Evolutionary conservation across 2,888 invertebrate genomes (phyloP), one percentile per base, ranked within the genome.

Genomic region (Dusona sp.): DNA sequence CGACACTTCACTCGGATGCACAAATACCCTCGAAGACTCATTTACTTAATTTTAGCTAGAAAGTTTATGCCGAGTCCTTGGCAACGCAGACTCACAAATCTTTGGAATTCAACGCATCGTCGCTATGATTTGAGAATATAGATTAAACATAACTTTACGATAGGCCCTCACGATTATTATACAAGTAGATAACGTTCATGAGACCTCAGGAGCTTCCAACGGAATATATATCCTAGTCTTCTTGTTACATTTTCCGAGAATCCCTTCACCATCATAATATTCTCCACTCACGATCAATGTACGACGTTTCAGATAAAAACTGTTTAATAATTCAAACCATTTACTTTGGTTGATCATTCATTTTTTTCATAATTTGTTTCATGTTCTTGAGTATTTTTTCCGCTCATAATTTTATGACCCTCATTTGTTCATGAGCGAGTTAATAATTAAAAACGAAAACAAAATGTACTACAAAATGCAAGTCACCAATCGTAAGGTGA

Each of bases 81-180:
- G 51, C 36, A 65, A 38, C 13, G 42, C 38, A 22, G 64, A 68
- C 33, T 38, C 61, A 61, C 61, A 42, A 51, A 73, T 73, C 73
- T 74, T 70, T 70, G 42, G 65, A 82, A 79, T 84, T 79, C 64
- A 82, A 84, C 65, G 74, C 74, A 82, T 75, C 68, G 57, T 74
- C 73, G 29, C 57, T 9, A 16, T 33, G 78, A 79, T 70, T 54
- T 42, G 70, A 33, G 45, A 42, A 79, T 42, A 70, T 38, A 4
- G 70, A 48, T 68, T 45, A 42, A 79, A 79, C 19, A 29, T 57
- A 19, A 73, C 48, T 77, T 38, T 29, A 42, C 38, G 67, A 45
- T 78, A 74, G 61, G 81, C 73, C 51, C 45, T 65, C 78, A 65
- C 78, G 82, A 38, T 74, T 51, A 48, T 38, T 19, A 61, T 82